These are phyloP conservation scores for Ceyx erithaca DNA, from an alignment of 2,797 vertebrate species.

Conservation along the genomic window DNA sequence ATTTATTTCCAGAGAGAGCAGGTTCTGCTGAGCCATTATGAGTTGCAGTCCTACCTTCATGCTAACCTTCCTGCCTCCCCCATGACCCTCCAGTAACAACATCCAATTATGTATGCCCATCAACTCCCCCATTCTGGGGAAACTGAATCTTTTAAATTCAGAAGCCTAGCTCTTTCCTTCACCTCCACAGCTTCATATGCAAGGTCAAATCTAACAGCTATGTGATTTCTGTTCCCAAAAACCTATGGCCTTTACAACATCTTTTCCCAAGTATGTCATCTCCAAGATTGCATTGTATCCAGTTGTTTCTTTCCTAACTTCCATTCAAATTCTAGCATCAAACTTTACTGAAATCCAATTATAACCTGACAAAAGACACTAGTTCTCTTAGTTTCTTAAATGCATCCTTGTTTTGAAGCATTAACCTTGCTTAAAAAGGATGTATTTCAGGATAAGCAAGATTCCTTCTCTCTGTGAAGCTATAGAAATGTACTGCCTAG, in stretches of 20 bases:
- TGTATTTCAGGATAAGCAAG: background rate
- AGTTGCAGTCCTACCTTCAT: background rate
- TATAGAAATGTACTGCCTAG: background rate
- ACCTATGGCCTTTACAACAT: background rate
- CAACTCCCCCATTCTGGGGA: conserved; percentile 6
- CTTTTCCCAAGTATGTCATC: background rate
- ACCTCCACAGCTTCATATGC: conserved; percentile 14
- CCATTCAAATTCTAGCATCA: background rate
- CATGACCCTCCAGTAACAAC: background rate
- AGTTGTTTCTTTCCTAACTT: background rate
- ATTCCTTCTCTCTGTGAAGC: background rate
- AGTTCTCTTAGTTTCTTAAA: background rate
- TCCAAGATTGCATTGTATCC: background rate
- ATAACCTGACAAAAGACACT: background rate
- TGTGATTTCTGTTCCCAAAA: background rate
- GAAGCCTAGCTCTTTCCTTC: conserved; percentile 9
- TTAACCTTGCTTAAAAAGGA: background rate
- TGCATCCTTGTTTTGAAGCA: no score
- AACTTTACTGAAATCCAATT: background rate
- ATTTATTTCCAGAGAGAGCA: conserved; percentile 22
- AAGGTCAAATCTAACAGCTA: conserved; percentile 19
- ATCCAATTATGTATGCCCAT: conserved; percentile 55
- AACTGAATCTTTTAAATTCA: conserved; percentile 48
- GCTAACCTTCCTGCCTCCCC: conserved; percentile 1
- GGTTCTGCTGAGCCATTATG: conserved; percentile 2